phyloP scores from a whole-genome alignment of 23 tunicate species.

The Ascidia mentula region DNA sequence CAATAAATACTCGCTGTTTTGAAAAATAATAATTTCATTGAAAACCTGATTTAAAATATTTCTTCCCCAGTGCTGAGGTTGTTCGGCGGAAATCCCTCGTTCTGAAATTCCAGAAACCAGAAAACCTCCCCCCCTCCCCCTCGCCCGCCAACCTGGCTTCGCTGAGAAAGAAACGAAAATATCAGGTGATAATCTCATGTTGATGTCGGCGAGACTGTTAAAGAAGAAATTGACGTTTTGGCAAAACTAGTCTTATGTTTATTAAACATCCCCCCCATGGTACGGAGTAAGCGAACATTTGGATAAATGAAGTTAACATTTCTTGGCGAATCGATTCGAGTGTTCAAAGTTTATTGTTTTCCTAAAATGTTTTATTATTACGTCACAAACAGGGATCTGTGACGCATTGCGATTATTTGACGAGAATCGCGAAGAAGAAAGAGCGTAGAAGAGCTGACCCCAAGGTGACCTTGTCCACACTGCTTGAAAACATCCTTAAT shows the following conservation, averaged over 20 bases:
- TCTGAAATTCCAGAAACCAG: constrained; percentile 84
- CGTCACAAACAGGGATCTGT: constrained; percentile 32
- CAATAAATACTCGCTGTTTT: too few relatives aligned
- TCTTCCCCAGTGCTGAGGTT: constrained; percentile 29
- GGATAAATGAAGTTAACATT: too few relatives aligned
- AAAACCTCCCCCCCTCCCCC: constrained; percentile 19
- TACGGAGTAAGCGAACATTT: too few relatives aligned
- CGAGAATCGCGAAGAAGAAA: constrained; percentile 88
- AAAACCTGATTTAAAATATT: too few relatives aligned
- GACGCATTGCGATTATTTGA: constrained; percentile 81
- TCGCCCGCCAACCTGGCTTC: constrained; percentile 23
- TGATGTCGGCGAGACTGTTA: too few relatives aligned
- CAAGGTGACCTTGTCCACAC: constrained; percentile 70
- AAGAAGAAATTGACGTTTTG: too few relatives aligned
- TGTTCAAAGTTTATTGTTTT: not conserved
- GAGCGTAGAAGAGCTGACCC: constrained; percentile 95
- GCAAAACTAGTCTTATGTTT: not conserved
- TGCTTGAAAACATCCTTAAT: constrained; percentile 67
- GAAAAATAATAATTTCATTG: too few relatives aligned
- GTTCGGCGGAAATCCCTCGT: constrained; percentile 84
- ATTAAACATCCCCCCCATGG: not conserved
- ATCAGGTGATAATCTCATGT: constrained; percentile 42
- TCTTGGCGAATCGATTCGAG: not conserved
- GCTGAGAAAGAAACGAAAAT: constrained; percentile 47
- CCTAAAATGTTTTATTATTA: not conserved